These are phyloP conservation scores for Eulemur macaco DNA, from an alignment of 2,113 vertebrate genomes.

Conservation along the genomic window DNA sequence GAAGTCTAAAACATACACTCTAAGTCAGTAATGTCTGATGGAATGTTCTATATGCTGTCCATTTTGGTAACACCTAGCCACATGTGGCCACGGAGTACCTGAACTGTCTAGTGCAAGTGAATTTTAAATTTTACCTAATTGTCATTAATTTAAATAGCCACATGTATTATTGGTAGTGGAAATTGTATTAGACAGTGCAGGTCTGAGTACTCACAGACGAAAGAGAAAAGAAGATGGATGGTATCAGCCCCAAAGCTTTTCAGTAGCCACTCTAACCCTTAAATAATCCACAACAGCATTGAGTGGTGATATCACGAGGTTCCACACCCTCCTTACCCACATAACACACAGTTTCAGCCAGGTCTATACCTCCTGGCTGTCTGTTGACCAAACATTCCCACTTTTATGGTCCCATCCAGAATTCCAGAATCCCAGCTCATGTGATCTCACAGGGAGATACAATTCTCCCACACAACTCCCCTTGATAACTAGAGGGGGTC, in stretches of 20 bases:
- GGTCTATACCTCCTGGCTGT: slow-evolving; percentile 61
- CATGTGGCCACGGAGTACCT: background rate
- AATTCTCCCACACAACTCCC: background rate
- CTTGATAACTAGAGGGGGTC: background rate
- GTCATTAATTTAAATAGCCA: background rate
- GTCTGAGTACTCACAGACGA: slow-evolving; percentile 50
- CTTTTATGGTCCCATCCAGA: slow-evolving; percentile 34
- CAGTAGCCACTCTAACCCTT: slow-evolving; percentile 36
- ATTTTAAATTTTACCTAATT: background rate
- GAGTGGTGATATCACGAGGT: slow-evolving; percentile 48
- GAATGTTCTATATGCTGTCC: background rate
- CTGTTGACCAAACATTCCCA: slow-evolving; percentile 44
- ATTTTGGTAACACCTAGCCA: slow-evolving; percentile 11
- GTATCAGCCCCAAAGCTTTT: background rate
- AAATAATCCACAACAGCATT: slow-evolving; percentile 61
- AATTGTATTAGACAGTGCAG: background rate
- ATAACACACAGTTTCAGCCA: background rate
- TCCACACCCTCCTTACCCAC: slow-evolving; percentile 22
- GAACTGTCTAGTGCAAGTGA: background rate
- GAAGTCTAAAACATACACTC: background rate
- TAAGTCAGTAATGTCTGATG: background rate
- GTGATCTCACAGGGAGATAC: background rate
- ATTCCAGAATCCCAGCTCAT: slow-evolving; percentile 30
- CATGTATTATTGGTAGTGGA: too few relatives aligned
- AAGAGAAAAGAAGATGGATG: slow-evolving; percentile 23